Percentiles rank a stretch among this genome's conserved stretches.
Evolutionary conservation across 1,140 invertebrate species (phyloP).

Genomic region (Araneus ventricosus): DNA sequence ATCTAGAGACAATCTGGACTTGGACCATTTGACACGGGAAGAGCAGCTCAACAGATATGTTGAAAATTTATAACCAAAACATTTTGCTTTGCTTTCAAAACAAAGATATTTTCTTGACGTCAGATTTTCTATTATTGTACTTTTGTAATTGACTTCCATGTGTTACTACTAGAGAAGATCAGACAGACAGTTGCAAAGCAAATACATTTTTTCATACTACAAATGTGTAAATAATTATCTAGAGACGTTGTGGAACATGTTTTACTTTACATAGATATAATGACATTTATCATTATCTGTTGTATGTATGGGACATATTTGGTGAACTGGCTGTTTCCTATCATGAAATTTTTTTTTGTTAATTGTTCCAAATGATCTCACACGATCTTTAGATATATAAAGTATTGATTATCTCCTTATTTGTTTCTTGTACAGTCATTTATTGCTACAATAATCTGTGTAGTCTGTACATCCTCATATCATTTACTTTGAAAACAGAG

Average conservation of each 20-base stretch:
- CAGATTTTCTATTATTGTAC: slow-evolving; percentile 53
- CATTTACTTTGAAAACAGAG: slow-evolving; percentile 52
- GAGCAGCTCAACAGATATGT: slow-evolving; percentile 96
- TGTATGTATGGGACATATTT: slow-evolving; percentile 9
- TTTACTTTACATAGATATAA: slow-evolving; percentile 43
- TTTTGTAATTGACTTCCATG: slow-evolving; percentile 56
- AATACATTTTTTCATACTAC: slow-evolving; percentile 20
- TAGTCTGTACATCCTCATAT: slow-evolving; percentile 63
- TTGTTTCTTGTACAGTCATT: slow-evolving; percentile 73
- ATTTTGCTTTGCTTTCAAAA: slow-evolving; percentile 16
- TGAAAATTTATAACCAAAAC: slow-evolving; percentile 86
- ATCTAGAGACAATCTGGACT: slow-evolving; percentile 74
- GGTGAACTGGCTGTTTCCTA: slow-evolving; percentile 34
- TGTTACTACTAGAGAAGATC: slow-evolving; percentile 26
- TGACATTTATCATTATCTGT: slow-evolving; percentile 21
- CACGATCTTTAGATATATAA: slow-evolving; percentile 33
- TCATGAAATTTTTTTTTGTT: slow-evolving; percentile 23
- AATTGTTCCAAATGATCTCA: slow-evolving; percentile 61
- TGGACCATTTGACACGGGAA: slow-evolving; percentile 86
- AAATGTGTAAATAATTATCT: slow-evolving; percentile 25
- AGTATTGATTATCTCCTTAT: slow-evolving; percentile 25
- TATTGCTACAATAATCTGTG: slow-evolving; percentile 45
- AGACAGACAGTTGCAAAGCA: slow-evolving; percentile 1
- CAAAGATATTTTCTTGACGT: slow-evolving; percentile 58
- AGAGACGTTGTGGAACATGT: background rate